A percentile compares a stretch with the other conserved stretches of the same genome.
Evolutionary conservation across 2,797 vertebrate genomes (phyloP).

Genomic region (Muraenolepis orangiensis): DNA sequence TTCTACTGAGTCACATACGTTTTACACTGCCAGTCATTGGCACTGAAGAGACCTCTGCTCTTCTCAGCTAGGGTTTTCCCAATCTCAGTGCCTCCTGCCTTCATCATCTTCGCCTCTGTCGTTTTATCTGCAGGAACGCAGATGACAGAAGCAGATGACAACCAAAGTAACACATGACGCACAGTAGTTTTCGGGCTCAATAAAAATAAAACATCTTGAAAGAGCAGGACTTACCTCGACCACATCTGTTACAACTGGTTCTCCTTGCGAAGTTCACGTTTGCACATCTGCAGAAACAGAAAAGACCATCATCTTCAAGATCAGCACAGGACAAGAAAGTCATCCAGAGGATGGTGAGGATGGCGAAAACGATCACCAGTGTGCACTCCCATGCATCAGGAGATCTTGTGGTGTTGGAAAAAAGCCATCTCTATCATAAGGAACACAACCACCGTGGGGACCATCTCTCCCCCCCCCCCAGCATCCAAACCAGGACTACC

Average conservation of each 20-base stretch:
- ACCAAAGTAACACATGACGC: not conserved
- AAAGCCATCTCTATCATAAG: too few species aligned
- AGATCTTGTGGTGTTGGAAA: too few species aligned
- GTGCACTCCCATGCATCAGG: too few species aligned
- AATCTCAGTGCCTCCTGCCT: constrained; percentile 97
- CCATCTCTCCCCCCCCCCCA: too few species aligned
- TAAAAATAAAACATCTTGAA: too few species aligned
- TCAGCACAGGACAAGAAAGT: too few species aligned
- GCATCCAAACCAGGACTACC: too few species aligned
- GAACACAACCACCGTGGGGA: too few species aligned
- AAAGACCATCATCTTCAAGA: not conserved
- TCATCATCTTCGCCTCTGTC: constrained; percentile 98
- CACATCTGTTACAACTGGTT: constrained; percentile 96
- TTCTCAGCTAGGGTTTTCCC: constrained; percentile 98
- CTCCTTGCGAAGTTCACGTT: constrained; percentile 97
- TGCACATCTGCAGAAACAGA: constrained; percentile 79
- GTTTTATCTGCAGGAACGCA: constrained; percentile 85
- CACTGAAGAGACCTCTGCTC: constrained; percentile 94
- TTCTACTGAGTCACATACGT: constrained; percentile 74
- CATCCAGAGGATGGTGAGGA: too few species aligned
- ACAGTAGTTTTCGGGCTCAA: not conserved
- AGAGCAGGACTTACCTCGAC: constrained; percentile 76
- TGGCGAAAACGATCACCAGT: too few species aligned
- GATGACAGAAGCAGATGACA: not conserved
- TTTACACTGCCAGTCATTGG: constrained; percentile 99